These are phyloP conservation scores for Myopa testacea DNA, from an alignment of 2,888 invertebrate species.

Conservation along the genomic window DNA sequence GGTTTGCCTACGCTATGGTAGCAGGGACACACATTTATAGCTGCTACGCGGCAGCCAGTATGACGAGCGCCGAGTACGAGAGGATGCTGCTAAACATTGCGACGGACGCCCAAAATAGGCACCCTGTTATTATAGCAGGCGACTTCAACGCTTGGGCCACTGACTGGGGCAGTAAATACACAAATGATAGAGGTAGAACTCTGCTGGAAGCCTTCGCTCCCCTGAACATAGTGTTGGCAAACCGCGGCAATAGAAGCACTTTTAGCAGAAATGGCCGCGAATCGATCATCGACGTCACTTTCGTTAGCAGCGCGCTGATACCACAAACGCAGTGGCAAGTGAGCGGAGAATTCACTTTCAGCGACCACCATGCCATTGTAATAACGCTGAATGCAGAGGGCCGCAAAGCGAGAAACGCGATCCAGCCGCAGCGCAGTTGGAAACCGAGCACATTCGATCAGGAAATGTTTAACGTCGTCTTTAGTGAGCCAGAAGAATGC, in stretches of 20 bases:
- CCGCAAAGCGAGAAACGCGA: background rate
- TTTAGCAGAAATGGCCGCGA: background rate
- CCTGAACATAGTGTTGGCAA: slow-evolving; percentile 11
- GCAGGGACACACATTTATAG: background rate
- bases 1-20: background rate
- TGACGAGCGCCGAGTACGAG: background rate
- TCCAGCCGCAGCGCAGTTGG: background rate
- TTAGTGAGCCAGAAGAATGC: too few species aligned
- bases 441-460: background rate
- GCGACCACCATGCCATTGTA: slow-evolving; percentile 29
- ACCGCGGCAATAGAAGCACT: background rate
- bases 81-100: background rate
- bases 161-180: slow-evolving; percentile 20
- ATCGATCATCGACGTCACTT: slow-evolving; percentile 32
- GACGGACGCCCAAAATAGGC: background rate
- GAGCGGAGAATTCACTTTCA: slow-evolving; percentile 28
- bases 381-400: background rate
- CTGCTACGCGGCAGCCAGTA: background rate
- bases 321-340: slow-evolving; percentile 20
- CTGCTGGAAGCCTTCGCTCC: slow-evolving; percentile 13
- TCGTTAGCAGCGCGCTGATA: slow-evolving; percentile 23
- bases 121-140: background rate
- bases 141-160: slow-evolving; percentile 7
- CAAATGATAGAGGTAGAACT: background rate
- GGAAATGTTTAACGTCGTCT: too few species aligned